Conservation (phyloP, 1,140 invertebrate species). For the Neodiprion lecontei region DNA sequence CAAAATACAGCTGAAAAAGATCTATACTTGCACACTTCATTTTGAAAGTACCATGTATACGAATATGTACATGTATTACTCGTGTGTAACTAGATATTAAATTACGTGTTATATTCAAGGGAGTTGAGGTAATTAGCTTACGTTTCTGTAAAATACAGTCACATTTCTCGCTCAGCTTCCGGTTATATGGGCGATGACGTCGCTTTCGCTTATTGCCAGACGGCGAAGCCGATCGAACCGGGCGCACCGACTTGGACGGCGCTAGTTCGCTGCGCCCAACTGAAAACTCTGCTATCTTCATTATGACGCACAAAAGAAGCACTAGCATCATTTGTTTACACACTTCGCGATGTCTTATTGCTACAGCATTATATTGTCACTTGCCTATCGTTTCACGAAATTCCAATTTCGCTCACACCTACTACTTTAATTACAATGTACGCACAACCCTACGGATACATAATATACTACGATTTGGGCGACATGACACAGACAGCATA, state of each 20-base stretch:
- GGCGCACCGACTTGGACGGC: conserved; percentile 30
- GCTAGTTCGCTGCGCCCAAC: conserved; percentile 46
- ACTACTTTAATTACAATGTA: conserved; percentile 11
- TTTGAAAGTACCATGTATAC: neutral
- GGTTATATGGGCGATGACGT: conserved; percentile 26
- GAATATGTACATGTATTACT: neutral
- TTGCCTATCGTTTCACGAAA: conserved; percentile 26
- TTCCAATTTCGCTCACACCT: neutral
- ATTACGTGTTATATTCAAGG: neutral
- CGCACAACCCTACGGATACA: too few species aligned
- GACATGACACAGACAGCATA: conserved; percentile 41
- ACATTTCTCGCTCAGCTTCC: conserved; percentile 31
- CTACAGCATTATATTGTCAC: conserved; percentile 19
- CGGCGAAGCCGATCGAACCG: conserved; percentile 31
- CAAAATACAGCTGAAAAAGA: too few species aligned
- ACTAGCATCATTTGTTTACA: conserved; percentile 55
- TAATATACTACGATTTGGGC: conserved; percentile 40
- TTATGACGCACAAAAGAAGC: conserved; percentile 59
- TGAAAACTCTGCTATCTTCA: conserved; percentile 61
- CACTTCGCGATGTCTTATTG: conserved; percentile 7
- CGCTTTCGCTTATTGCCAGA: conserved; percentile 37
- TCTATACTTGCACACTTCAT: too few species aligned
- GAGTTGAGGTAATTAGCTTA: conserved; percentile 30
- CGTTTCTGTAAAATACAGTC: conserved; percentile 38
- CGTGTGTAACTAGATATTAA: neutral